A percentile compares a stretch with the other conserved stretches of the same genome.
These are phyloP conservation scores for Catostomus latipinnis DNA, from an alignment of 2,797 vertebrate species.

Conservation along the genomic window DNA sequence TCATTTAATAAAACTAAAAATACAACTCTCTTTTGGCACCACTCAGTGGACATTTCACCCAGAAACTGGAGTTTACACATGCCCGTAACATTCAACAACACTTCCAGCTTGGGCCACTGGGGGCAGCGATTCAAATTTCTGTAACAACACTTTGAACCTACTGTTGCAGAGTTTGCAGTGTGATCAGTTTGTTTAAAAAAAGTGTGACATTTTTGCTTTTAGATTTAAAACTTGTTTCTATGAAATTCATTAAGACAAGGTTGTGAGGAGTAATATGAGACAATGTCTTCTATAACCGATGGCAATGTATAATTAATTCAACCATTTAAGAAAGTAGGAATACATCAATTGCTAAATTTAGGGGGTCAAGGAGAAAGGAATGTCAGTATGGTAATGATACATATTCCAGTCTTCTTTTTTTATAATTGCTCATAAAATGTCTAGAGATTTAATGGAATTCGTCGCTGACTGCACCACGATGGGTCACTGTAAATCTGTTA, in stretches of 20 bases:
- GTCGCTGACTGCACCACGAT: constrained; percentile 72
- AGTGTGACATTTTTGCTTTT: constrained; percentile 13
- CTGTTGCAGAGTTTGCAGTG: no score
- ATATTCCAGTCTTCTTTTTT: constrained; percentile 68
- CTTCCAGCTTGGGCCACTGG: no score
- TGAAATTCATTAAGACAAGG: neutral
- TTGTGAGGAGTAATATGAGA: neutral
- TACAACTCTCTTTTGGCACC: no score
- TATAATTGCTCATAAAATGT: constrained; percentile 73
- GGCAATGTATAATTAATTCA: constrained; percentile 25
- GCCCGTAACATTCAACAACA: no score
- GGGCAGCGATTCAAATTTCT: no score
- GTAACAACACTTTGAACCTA: no score
- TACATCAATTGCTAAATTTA: constrained; percentile 49
- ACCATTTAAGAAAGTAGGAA: constrained; percentile 59
- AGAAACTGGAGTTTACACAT: no score
- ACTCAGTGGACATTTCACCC: no score
- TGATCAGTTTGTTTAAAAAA: no score
- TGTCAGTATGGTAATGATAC: constrained; percentile 68
- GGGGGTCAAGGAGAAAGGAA: constrained; percentile 59
- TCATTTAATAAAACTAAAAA: no score
- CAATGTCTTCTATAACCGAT: constrained; percentile 26
- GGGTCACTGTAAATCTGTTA: constrained; percentile 68
- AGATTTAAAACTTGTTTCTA: constrained; percentile 13
- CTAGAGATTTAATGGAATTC: constrained; percentile 71